phyloP scores from a whole-genome alignment of 2,113 vertebrate genomes.

The Mesitornis unicolor region DNA sequence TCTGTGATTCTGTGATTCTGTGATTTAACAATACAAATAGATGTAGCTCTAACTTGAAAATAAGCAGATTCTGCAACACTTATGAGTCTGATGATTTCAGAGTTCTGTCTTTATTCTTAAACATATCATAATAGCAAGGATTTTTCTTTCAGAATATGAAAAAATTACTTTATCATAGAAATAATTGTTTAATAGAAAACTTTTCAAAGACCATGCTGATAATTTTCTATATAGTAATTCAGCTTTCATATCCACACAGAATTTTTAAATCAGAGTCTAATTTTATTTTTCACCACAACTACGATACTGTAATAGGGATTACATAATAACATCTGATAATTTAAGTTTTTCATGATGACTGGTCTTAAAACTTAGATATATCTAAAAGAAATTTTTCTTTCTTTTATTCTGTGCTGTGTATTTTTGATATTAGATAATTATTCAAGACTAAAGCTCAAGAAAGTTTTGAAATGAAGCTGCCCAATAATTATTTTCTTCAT shows the following conservation, averaged over 20 bases:
- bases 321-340: background rate
- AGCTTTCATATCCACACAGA: background rate
- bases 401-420: background rate
- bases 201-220: background rate
- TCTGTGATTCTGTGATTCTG: too few relatives aligned
- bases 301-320: fast-evolving
- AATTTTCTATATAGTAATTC: background rate
- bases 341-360: background rate
- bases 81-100: background rate
- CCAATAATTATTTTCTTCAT: background rate
- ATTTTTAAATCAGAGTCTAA: background rate
- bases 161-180: background rate
- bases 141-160: background rate
- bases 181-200: background rate
- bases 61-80: background rate
- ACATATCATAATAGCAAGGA: background rate
- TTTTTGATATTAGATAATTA: background rate
- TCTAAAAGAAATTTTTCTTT: background rate
- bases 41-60: background rate
- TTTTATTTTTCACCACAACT: background rate
- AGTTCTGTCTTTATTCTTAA: background rate
- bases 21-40: background rate
- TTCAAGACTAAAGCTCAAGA: background rate
- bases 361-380: background rate
- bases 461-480: background rate